These are phyloP conservation scores for Ennomos fuscantarius DNA, from an alignment of 2,888 invertebrate species.

Conservation along the genomic window DNA sequence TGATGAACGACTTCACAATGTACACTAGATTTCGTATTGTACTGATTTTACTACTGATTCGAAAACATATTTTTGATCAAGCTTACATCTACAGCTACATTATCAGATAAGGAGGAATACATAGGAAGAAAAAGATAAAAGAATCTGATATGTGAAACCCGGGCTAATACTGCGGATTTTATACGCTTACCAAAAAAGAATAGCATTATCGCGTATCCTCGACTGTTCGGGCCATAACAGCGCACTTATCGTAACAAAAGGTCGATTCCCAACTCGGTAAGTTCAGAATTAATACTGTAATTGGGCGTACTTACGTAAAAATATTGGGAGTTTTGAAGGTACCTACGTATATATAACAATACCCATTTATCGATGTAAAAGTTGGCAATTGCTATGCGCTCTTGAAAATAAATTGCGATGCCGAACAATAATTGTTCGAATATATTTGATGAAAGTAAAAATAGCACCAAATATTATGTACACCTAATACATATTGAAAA, in stretches of 20 bases:
- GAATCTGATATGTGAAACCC: too few species aligned
- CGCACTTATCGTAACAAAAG: conserved; percentile 18
- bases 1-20: too few species aligned
- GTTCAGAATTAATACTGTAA: conserved; percentile 6
- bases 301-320: not conserved
- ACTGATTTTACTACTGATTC: too few species aligned
- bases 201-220: not conserved
- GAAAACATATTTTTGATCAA: too few species aligned
- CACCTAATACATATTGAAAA: not conserved
- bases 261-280: conserved; percentile 10
- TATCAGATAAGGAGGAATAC: too few species aligned
- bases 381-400: not conserved
- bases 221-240: conserved; percentile 5
- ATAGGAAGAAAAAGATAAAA: too few species aligned
- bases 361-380: not conserved
- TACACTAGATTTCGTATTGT: too few species aligned
- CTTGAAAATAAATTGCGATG: conserved; percentile 2
- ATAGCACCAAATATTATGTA: too few species aligned
- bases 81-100: too few species aligned
- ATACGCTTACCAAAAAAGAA: not conserved
- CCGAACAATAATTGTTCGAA: not conserved
- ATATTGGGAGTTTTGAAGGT: not conserved
- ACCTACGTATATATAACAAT: conserved; percentile 3
- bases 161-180: too few species aligned
- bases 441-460: too few species aligned